phyloP scores from a whole-genome alignment of 2,888 invertebrate species.

The Amiota mariae region DNA sequence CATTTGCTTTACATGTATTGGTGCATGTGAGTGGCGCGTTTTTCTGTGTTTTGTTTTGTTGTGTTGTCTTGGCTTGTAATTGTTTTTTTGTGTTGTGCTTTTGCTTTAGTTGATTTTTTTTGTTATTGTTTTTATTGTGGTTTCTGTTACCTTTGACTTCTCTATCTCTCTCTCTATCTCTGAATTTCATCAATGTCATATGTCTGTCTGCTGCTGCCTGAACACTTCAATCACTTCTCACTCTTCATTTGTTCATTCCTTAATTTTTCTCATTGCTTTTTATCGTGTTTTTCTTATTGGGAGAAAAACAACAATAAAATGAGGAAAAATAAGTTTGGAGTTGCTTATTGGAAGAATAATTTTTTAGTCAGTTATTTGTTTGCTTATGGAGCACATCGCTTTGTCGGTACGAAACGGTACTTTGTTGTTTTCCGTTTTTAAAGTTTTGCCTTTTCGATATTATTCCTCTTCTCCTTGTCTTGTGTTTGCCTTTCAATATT shows the following conservation, averaged over 20 bases:
- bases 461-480: no score
- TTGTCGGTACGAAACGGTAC: conserved; percentile 2
- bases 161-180: not conserved
- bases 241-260: not conserved
- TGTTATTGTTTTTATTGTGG: conserved; percentile 15
- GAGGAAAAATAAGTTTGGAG: conserved; percentile 29
- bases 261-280: no score
- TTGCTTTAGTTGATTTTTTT: not conserved
- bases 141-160: conserved; percentile 1
- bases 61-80: not conserved
- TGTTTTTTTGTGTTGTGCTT: conserved; percentile 8
- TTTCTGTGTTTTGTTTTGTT: conserved; percentile 12
- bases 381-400: conserved; percentile 43
- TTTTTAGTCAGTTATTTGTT: conserved; percentile 48
- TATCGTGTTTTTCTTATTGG: no score
- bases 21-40: not conserved
- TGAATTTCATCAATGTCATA: not conserved
- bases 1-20: conserved; percentile 38
- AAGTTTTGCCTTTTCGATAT: no score
- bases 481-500: no score
- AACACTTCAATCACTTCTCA: not conserved
- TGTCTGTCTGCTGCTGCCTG: conserved; percentile 4
- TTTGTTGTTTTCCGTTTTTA: no score
- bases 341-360: conserved; percentile 43
- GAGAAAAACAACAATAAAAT: no score